Evolutionary conservation across 2,113 vertebrate genomes (phyloP).

Genomic region (Tricholaema leucomelas): DNA sequence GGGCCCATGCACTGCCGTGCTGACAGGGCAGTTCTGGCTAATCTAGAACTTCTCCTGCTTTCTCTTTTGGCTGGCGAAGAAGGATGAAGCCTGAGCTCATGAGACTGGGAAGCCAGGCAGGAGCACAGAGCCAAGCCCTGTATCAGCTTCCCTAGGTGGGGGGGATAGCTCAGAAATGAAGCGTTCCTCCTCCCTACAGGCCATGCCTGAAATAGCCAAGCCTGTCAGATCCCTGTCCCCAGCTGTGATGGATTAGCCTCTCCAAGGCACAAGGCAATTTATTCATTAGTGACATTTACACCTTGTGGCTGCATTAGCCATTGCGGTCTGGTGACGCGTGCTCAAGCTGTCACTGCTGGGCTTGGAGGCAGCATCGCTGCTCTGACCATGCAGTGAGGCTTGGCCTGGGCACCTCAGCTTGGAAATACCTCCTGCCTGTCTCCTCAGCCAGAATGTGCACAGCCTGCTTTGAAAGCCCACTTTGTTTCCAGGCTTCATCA

Average conservation of each 20-base stretch:
- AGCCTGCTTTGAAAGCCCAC: not conserved
- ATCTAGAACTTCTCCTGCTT: not conserved
- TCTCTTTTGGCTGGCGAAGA: not conserved
- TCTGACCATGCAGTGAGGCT: not conserved
- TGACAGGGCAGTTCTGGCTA: not conserved
- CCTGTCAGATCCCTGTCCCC: conserved; percentile 25
- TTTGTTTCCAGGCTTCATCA: not conserved
- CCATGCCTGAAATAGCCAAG: conserved; percentile 39
- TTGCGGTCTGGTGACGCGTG: conserved; percentile 3
- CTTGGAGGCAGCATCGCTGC: not conserved
- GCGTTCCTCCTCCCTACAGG: not conserved
- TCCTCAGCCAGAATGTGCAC: not conserved
- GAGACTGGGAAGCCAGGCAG: not conserved
- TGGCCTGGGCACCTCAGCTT: not conserved
- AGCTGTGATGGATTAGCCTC: not conserved
- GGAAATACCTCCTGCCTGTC: not conserved
- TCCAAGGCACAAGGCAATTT: conserved; percentile 56
- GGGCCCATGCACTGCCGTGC: rapidly evolving
- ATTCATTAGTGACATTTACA: conserved; percentile 68
- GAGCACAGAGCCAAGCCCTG: not conserved
- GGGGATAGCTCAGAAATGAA: not conserved
- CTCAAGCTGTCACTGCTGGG: conserved; percentile 14
- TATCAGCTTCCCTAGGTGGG: not conserved
- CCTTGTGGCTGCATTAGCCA: conserved; percentile 50
- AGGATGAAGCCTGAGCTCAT: not conserved